Evolutionary conservation across 2,888 invertebrate genomes (phyloP).

Genomic region (Isotomurus palustris): DNA sequence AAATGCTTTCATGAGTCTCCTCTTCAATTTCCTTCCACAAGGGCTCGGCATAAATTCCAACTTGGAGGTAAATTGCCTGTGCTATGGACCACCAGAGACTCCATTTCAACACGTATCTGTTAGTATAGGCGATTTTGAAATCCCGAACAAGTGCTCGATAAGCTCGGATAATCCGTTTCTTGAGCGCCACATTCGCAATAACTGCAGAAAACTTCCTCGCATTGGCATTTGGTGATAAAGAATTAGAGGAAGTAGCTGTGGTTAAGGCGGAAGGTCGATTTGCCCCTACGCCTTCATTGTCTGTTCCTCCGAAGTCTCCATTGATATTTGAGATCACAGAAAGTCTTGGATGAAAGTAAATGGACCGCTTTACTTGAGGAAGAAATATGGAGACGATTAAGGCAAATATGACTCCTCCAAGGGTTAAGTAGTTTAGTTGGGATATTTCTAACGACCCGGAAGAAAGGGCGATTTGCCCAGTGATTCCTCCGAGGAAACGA

Average conservation of each 20-base stretch:
- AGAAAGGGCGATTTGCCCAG: slow-evolving; percentile 69
- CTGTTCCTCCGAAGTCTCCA: neutral
- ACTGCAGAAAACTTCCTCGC: neutral
- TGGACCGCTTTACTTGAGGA: slow-evolving; percentile 65
- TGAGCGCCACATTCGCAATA: neutral
- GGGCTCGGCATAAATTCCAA: slow-evolving; percentile 29
- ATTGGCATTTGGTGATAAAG: neutral
- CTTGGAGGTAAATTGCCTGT: slow-evolving; percentile 30
- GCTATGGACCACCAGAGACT: slow-evolving; percentile 54
- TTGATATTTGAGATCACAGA: slow-evolving; percentile 36
- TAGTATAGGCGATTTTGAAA: slow-evolving; percentile 58
- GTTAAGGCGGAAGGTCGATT: neutral
- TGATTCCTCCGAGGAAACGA: slow-evolving; percentile 68
- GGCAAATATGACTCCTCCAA: slow-evolving; percentile 64
- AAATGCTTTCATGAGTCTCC: slow-evolving; percentile 46
- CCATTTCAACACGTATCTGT: slow-evolving; percentile 63
- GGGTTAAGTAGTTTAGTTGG: slow-evolving; percentile 72
- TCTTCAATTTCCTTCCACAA: slow-evolving; percentile 34
- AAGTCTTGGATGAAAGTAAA: slow-evolving; percentile 67
- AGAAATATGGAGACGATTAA: slow-evolving; percentile 68
- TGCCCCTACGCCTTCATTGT: neutral
- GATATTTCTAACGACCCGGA: slow-evolving; percentile 63
- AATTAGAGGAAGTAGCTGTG: no score
- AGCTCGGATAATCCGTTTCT: slow-evolving; percentile 29
- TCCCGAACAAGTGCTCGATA: slow-evolving; percentile 56